A percentile compares a stretch with the other conserved stretches of the same genome.
These are phyloP conservation scores for Bicyclus anynana DNA, from an alignment of 1,140 invertebrate genomes.

Conservation along the genomic window DNA sequence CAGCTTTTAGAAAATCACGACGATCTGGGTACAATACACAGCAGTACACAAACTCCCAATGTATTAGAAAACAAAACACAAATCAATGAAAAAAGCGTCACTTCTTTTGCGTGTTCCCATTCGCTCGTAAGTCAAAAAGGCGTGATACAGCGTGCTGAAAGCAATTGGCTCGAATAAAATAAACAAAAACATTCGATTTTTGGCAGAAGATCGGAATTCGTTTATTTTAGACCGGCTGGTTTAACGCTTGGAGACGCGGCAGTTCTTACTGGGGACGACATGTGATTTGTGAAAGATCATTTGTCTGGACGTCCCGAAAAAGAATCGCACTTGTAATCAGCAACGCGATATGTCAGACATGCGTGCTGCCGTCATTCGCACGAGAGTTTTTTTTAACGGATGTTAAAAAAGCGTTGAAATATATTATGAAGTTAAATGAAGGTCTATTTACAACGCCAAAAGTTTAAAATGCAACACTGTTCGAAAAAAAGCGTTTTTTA, in stretches of 20 bases:
- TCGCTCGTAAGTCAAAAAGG: conserved; percentile 8
- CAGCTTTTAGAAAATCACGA: too few species aligned
- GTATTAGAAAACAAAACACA: not conserved
- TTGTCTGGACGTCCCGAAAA: conserved; percentile 16
- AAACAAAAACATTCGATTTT: conserved; percentile 57
- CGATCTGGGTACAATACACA: too few species aligned
- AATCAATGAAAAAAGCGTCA: not conserved
- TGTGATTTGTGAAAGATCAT: conserved; percentile 26
- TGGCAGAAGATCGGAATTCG: conserved; percentile 58
- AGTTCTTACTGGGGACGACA: conserved; percentile 29
- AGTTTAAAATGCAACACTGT: too few species aligned
- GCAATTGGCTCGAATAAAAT: conserved; percentile 39
- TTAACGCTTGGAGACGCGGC: conserved; percentile 26
- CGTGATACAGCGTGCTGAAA: conserved; percentile 18
- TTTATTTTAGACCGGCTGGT: conserved; percentile 53
- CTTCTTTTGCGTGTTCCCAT: not conserved
- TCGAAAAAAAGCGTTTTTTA: too few species aligned
- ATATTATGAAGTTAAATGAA: too few species aligned
- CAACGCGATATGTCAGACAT: too few species aligned
- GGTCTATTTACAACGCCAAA: too few species aligned
- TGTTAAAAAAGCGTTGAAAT: too few species aligned
- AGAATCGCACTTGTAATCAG: not conserved
- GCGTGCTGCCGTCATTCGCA: too few species aligned
- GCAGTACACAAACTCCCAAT: too few species aligned
- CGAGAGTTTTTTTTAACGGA: too few species aligned